Evolutionary conservation across 2,113 vertebrate species (phyloP).

Genomic region (Eonycteris spelaea): DNA sequence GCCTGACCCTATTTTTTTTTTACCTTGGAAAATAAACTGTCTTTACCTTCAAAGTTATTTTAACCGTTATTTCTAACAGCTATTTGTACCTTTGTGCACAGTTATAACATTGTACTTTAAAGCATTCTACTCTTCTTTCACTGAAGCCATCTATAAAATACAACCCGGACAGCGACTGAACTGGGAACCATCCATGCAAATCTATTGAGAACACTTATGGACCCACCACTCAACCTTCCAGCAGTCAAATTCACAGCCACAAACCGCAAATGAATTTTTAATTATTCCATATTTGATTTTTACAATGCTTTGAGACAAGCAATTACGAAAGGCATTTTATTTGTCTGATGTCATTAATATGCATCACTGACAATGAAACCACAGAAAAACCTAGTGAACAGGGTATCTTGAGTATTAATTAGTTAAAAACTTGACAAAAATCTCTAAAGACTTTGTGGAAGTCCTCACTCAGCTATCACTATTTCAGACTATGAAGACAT

Average conservation of each 20-base stretch:
- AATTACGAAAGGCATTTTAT: constrained; percentile 71
- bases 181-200: constrained; percentile 36
- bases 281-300: constrained; percentile 77
- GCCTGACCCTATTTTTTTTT: background rate
- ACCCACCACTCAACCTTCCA: constrained; percentile 41
- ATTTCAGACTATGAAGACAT: background rate
- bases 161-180: constrained; percentile 32
- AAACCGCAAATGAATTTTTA: constrained; percentile 81
- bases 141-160: background rate
- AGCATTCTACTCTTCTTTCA: background rate
- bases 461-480: background rate
- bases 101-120: background rate
- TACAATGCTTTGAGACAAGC: constrained; percentile 66
- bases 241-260: constrained; percentile 56
- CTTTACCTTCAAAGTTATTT: background rate
- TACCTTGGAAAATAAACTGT: background rate
- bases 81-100: background rate
- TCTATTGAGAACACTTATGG: constrained; percentile 19
- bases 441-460: background rate
- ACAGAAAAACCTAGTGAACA: constrained; percentile 1
- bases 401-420: constrained; percentile 19
- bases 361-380: constrained; percentile 60
- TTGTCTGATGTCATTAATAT: constrained; percentile 71
- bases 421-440: constrained; percentile 17
- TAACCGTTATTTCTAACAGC: background rate